These are phyloP conservation scores for Phycodurus eques DNA, from an alignment of 2,113 vertebrate genomes.

Conservation along the genomic window DNA sequence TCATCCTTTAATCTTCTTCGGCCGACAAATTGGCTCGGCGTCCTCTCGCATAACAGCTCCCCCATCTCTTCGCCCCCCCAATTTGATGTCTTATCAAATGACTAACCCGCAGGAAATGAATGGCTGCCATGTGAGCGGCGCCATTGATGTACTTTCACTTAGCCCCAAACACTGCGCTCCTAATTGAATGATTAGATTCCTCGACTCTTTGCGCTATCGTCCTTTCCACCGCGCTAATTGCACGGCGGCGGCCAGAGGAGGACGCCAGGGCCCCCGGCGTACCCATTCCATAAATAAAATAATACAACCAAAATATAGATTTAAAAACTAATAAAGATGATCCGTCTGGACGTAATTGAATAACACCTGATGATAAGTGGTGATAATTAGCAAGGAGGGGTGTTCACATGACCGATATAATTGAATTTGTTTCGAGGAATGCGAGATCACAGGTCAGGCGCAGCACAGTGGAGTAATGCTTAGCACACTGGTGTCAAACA, in stretches of 20 bases:
- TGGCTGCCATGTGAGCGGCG: conserved; percentile 67
- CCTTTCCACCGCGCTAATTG: conserved; percentile 61
- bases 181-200: conserved; percentile 75
- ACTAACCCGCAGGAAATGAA: conserved; percentile 74
- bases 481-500: too few relatives aligned
- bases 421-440: neutral
- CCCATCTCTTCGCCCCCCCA: conserved; percentile 24
- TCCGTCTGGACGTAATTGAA: conserved; percentile 45
- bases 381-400: neutral
- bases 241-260: conserved; percentile 33
- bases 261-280: conserved; percentile 39
- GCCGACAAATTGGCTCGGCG: conserved; percentile 62
- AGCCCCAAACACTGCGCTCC: conserved; percentile 68
- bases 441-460: neutral
- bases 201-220: conserved; percentile 53
- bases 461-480: neutral
- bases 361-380: conserved; percentile 20
- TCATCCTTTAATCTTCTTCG: conserved; percentile 50
- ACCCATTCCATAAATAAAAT: conserved; percentile 58
- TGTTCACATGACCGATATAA: neutral
- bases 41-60: conserved; percentile 65
- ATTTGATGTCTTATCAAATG: conserved; percentile 75
- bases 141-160: conserved; percentile 74
- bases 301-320: conserved; percentile 24
- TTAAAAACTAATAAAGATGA: conserved; percentile 26